These are phyloP conservation scores for Micrastur ruficollis DNA, from an alignment of 2,797 vertebrate species.

Conservation along the genomic window DNA sequence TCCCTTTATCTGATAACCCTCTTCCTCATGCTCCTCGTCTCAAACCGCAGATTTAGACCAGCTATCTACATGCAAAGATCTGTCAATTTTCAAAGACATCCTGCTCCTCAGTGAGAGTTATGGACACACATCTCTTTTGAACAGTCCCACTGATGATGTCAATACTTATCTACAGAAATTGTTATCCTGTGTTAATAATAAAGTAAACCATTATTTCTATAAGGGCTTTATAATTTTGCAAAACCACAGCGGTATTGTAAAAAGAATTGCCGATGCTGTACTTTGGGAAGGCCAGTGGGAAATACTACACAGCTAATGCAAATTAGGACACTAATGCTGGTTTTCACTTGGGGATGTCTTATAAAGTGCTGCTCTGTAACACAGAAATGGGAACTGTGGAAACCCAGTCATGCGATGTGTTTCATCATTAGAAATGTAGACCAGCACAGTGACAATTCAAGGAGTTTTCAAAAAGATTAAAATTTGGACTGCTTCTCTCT, in stretches of 20 bases:
- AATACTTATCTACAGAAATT: not conserved
- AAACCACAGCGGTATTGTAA: not conserved
- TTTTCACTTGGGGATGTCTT: not conserved
- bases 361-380: not conserved
- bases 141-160: not conserved
- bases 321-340: not conserved
- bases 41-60: not conserved
- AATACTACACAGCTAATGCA: not conserved
- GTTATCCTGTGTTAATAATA: not conserved
- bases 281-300: not conserved
- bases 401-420: not conserved
- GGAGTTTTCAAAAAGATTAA: not conserved
- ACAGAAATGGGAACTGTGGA: not conserved
- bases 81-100: not conserved
- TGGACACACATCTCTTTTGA: not conserved
- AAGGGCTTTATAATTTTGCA: not conserved
- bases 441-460: not conserved
- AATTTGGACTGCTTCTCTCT: not conserved
- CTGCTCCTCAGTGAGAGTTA: not conserved
- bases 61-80: not conserved
- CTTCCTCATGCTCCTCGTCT: not conserved
- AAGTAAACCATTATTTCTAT: not conserved
- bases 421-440: not conserved
- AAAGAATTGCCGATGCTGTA: not conserved
- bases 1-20: not conserved